Evolutionary conservation across 2,888 invertebrate genomes (phyloP), one percentile per base, ranked within the genome.

Genomic region (Temnothorax rugatulus): DNA sequence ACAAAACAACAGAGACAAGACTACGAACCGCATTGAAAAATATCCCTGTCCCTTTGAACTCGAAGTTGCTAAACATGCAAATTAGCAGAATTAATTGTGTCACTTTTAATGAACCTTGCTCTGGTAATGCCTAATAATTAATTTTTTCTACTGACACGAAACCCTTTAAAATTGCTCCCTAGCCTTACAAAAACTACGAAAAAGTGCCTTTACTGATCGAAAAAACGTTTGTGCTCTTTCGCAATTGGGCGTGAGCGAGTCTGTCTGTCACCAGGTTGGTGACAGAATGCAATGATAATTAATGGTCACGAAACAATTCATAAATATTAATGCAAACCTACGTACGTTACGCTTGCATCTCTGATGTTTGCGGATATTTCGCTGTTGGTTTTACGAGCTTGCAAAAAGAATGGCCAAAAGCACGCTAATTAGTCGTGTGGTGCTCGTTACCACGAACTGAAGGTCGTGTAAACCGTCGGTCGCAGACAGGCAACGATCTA

Each of bases 351-450:
- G 15, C 61, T 47, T 38, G 66, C 73, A 79, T 87, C 82, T n/a
- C 83, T 85, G 84, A 84, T 21, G 21, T 84, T 87, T 86, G 50
- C 21, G 38, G 68, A 61, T 44, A 69, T 82, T 69, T 77, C 54
- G 9, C 63, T 38, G 59, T 25, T 63, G 76, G 57, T 85, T 89
- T 90, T 88, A 84, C 86, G 84, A 83, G 83, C 86, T 85, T 81
- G 83, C 83, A 83, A 88, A 88, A 87, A 79, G 75, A 50, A 79
- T 29, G 57, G 8, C n/a, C 44, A 57, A 82, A 85, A 77, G 85
- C 81, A 54, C 86, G 82, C 84, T 87, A 90, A 90, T 90, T 90
- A 89, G 86, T 66, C 68, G 79, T 71, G 77, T 83, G 50, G 52
- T 66, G 84, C 84, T 85, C 84, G 69, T 87, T 90, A 85, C 63